Percentiles rank a stretch among this genome's conserved stretches.
Conservation (phyloP, 2,113 vertebrate genomes). For the Corydoras sp. region DNA sequence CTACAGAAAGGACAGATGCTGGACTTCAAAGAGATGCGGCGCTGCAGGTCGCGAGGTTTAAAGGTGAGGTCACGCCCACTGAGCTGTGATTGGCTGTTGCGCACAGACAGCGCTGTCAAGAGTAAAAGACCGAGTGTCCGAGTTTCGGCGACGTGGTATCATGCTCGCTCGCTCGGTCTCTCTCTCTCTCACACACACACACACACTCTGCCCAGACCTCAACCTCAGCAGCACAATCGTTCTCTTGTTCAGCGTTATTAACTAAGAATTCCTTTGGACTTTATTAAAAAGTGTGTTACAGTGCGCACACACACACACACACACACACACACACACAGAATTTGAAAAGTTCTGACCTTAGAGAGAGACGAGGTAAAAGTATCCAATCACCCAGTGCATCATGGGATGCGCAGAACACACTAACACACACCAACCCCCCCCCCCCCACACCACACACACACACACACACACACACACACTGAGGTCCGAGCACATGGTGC, state of each 20-base stretch:
- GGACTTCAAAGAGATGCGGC: too few species aligned
- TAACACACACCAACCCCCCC: too few species aligned
- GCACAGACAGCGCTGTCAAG: neutral
- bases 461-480: too few species aligned
- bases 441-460: too few species aligned
- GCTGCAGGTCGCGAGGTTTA: neutral
- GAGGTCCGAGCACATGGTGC: too few species aligned
- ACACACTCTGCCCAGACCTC: conserved; percentile 9
- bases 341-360: neutral
- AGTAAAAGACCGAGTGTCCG: conserved; percentile 17
- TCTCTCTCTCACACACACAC: neutral
- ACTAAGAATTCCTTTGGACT: conserved; percentile 41
- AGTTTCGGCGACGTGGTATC: conserved; percentile 20
- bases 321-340: conserved; percentile 3
- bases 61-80: conserved; percentile 1
- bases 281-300: conserved; percentile 36
- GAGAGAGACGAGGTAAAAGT: neutral
- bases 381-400: too few species aligned
- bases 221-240: conserved; percentile 21
- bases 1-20: too few species aligned
- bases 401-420: too few species aligned
- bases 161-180: conserved; percentile 10
- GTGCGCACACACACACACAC: conserved; percentile 12
- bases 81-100: conserved; percentile 25
- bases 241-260: conserved; percentile 43